These are phyloP conservation scores for Coenonympha arcania DNA, from an alignment of 2,888 invertebrate genomes.

Conservation along the genomic window DNA sequence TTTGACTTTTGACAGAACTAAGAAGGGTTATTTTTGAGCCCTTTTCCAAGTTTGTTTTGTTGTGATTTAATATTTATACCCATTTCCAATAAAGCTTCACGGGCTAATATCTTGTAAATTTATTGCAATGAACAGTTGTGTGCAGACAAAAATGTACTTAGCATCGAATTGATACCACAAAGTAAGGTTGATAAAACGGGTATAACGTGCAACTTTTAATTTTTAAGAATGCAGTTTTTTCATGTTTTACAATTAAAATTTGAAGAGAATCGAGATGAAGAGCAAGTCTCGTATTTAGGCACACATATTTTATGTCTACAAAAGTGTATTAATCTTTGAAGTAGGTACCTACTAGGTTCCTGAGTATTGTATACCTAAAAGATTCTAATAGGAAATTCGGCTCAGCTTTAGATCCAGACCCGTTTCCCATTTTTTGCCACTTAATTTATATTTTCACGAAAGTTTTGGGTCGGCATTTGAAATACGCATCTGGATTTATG, in stretches of 20 bases:
- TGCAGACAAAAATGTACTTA: conserved; percentile 6
- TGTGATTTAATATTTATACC: conserved; percentile 13
- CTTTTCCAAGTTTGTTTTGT: conserved; percentile 17
- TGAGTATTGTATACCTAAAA: background rate
- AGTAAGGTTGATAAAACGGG: background rate
- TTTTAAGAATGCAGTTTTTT: too few relatives aligned
- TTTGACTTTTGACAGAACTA: conserved; percentile 34
- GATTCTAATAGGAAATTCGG: background rate
- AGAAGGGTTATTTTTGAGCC: conserved; percentile 11
- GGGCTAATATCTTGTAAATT: conserved; percentile 2
- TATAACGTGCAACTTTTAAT: too few relatives aligned
- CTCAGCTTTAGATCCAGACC: too few relatives aligned
- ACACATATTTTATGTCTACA: background rate
- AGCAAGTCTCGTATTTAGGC: background rate
- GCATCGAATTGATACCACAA: background rate
- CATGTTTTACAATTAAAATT: too few relatives aligned
- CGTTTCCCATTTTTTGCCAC: too few relatives aligned
- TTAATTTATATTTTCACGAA: too few relatives aligned
- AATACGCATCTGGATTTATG: too few relatives aligned
- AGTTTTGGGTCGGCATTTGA: too few relatives aligned
- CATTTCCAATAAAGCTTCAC: background rate
- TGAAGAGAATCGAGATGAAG: too few relatives aligned
- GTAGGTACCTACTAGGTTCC: background rate
- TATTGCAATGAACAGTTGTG: conserved; percentile 5
- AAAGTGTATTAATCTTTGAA: background rate